phyloP scores from a whole-genome alignment of 2,888 invertebrate genomes.

The Oligia fasciuncula region DNA sequence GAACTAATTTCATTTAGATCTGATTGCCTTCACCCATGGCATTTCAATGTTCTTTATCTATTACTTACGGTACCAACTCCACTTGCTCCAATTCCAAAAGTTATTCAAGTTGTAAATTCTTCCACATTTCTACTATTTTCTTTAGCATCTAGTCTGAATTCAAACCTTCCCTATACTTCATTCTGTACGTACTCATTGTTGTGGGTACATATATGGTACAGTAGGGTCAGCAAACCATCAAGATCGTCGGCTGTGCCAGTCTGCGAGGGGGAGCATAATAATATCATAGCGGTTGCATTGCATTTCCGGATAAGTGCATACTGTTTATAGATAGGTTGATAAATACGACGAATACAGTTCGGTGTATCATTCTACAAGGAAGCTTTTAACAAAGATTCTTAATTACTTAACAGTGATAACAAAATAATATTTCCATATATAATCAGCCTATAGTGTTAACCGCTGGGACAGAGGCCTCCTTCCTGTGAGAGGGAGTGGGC shows the following conservation, averaged over 20 bases:
- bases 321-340: neutral
- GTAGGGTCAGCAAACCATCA: constrained; percentile 41
- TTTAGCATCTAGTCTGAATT: neutral
- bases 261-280: constrained; percentile 36
- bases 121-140: neutral
- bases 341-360: neutral
- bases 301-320: constrained; percentile 32
- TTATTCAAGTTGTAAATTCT: neutral
- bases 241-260: constrained; percentile 4
- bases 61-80: neutral
- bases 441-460: too few species aligned
- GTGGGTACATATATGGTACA: neutral
- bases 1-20: neutral
- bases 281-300: constrained; percentile 30
- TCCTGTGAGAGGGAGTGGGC: too few species aligned
- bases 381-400: neutral
- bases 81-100: neutral
- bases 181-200: neutral
- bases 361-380: neutral
- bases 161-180: neutral
- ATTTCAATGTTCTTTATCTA: neutral
- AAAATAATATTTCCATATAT: too few species aligned
- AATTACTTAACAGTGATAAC: neutral
- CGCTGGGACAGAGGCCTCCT: too few species aligned
- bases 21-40: neutral